phyloP scores from a whole-genome alignment of 2,888 invertebrate genomes.

The Agrilus mali region DNA sequence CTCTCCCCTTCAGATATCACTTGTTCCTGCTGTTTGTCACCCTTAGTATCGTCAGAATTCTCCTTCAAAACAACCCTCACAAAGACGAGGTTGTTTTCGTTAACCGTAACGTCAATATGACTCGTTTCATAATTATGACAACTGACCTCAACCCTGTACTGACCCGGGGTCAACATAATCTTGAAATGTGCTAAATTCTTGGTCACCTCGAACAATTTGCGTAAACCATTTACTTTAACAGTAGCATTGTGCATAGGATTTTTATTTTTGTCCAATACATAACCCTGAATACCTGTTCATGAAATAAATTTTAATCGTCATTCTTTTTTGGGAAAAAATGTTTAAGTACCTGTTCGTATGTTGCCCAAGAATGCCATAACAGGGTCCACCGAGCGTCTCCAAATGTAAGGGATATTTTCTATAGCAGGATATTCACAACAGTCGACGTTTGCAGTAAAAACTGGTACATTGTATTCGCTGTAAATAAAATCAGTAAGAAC shows the following conservation, averaged over 20 bases:
- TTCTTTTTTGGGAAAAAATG: background rate
- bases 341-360: conserved; percentile 44
- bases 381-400: conserved; percentile 55
- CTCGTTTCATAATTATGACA: conserved; percentile 48
- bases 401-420: conserved; percentile 53
- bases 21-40: no score
- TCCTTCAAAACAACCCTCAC: conserved; percentile 5
- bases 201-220: conserved; percentile 47
- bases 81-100: conserved; percentile 25
- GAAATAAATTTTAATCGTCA: background rate
- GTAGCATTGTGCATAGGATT: conserved; percentile 58
- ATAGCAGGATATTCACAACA: conserved; percentile 73
- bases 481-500: conserved; percentile 46
- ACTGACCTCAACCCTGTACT: conserved; percentile 47
- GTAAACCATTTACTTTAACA: conserved; percentile 49
- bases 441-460: conserved; percentile 59
- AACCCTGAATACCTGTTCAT: conserved; percentile 51
- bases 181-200: conserved; percentile 60
- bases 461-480: conserved; percentile 49
- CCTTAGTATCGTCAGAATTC: background rate
- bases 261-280: conserved; percentile 51
- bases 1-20: no score
- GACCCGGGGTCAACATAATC: conserved; percentile 55
- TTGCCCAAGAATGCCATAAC: conserved; percentile 49
- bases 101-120: conserved; percentile 33